A percentile compares a stretch with the other conserved stretches of the same genome.
These are phyloP conservation scores for Adelges cooleyi DNA, from an alignment of 1,140 invertebrate species.

Conservation along the genomic window DNA sequence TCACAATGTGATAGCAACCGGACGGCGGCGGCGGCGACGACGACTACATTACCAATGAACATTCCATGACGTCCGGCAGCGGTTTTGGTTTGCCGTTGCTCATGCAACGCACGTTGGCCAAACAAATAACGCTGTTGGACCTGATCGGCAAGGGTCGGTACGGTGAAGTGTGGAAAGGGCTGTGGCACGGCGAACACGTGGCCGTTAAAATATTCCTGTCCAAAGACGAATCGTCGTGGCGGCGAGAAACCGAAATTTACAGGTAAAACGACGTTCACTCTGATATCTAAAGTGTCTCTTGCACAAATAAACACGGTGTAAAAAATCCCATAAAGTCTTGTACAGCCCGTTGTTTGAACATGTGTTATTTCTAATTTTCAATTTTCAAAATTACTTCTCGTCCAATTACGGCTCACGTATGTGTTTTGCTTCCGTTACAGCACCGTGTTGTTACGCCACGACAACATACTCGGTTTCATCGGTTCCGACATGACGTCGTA, in stretches of 20 bases:
- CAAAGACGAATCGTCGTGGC: conserved; percentile 78
- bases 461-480: conserved; percentile 82
- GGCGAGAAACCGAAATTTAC: conserved; percentile 81
- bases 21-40: no score
- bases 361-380: no score
- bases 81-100: conserved; percentile 69
- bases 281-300: no score
- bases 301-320: no score
- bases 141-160: conserved; percentile 75
- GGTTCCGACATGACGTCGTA: conserved; percentile 79
- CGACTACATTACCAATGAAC: not conserved
- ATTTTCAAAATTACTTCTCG: no score
- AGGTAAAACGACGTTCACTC: no score
- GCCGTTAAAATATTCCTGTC: conserved; percentile 88
- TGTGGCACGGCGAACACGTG: conserved; percentile 68
- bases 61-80: conserved; percentile 53
- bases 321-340: no score
- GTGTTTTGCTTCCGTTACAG: conserved; percentile 6
- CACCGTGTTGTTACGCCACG: conserved; percentile 66
- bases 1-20: not conserved
- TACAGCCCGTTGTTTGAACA: no score
- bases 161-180: conserved; percentile 77
- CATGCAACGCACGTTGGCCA: conserved; percentile 65
- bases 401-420: no score
- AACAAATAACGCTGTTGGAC: conserved; percentile 59